Conservation (phyloP, 2,797 vertebrate species). For the Sebastolobus alascanus region DNA sequence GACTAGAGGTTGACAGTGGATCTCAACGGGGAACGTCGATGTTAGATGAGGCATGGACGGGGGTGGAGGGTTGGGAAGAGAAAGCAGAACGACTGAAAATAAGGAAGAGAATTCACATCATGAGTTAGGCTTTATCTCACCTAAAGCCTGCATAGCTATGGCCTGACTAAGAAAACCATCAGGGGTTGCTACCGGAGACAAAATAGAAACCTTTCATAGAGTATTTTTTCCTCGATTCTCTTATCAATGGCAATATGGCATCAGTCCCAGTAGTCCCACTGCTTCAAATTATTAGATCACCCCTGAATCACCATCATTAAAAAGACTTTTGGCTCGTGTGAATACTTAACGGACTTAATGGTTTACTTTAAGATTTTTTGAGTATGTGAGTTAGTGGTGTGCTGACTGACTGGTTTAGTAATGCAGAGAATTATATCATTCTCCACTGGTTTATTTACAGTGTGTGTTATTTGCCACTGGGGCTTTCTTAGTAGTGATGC, state of each 20-base stretch:
- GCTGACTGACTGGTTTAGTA: conserved; percentile 24
- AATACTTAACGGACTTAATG: conserved; percentile 31
- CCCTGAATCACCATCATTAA: conserved; percentile 1
- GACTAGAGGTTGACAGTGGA: conserved; percentile 7
- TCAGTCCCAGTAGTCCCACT: conserved; percentile 1
- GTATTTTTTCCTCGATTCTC: background rate
- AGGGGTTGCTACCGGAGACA: background rate
- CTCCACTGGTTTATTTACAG: background rate
- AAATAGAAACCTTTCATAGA: background rate
- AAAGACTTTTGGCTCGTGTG: conserved; percentile 27
- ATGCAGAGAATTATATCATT: conserved; percentile 12
- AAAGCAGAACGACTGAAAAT: background rate
- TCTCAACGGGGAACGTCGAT: conserved; percentile 3
- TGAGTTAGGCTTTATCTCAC: background rate
- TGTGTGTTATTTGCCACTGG: conserved; percentile 6
- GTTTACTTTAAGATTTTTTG: background rate
- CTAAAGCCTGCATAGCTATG: background rate
- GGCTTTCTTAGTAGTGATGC: conserved; percentile 22
- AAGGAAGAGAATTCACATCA: conserved; percentile 3
- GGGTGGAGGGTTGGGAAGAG: background rate
- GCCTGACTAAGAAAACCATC: conserved; percentile 4
- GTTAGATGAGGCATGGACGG: conserved; percentile 10
- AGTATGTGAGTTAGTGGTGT: background rate
- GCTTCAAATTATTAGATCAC: conserved; percentile 37
- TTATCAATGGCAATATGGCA: background rate